Conservation (phyloP, 2,113 vertebrate genomes). For the Capreolus pygargus region DNA sequence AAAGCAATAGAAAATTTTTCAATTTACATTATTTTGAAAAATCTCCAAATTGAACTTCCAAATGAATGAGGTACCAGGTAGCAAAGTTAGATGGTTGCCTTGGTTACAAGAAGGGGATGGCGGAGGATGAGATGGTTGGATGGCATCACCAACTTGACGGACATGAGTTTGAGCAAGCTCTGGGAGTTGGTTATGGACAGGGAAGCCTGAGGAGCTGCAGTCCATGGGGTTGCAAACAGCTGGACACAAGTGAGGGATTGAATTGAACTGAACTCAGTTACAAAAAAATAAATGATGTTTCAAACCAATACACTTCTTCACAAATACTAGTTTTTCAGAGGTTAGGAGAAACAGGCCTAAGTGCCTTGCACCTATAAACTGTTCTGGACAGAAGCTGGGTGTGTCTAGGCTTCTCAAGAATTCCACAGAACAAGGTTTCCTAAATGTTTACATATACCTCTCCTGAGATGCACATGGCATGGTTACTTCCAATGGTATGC, state of each 20-base stretch:
- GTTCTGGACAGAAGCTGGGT: accelerated
- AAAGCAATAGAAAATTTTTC: background rate
- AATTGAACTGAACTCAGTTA: background rate
- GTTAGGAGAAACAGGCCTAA: background rate
- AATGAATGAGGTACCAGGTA: background rate
- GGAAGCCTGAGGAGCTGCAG: background rate
- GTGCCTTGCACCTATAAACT: background rate
- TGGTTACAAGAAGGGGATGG: background rate
- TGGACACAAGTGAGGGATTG: background rate
- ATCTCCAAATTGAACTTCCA: background rate
- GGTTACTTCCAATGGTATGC: background rate
- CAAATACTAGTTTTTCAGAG: background rate
- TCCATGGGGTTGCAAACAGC: background rate
- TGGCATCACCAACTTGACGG: background rate
- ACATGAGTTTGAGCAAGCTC: background rate
- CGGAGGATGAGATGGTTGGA: background rate
- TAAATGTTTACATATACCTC: too few species aligned
- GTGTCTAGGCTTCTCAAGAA: background rate
- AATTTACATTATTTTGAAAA: background rate
- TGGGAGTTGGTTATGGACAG: background rate
- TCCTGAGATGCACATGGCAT: background rate
- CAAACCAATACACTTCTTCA: background rate
- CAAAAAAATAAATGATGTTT: background rate
- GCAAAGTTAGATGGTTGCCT: background rate
- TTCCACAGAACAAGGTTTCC: background rate